These are phyloP conservation scores for Andrena cerasifolii DNA, from an alignment of 1,140 invertebrate species.

Conservation along the genomic window DNA sequence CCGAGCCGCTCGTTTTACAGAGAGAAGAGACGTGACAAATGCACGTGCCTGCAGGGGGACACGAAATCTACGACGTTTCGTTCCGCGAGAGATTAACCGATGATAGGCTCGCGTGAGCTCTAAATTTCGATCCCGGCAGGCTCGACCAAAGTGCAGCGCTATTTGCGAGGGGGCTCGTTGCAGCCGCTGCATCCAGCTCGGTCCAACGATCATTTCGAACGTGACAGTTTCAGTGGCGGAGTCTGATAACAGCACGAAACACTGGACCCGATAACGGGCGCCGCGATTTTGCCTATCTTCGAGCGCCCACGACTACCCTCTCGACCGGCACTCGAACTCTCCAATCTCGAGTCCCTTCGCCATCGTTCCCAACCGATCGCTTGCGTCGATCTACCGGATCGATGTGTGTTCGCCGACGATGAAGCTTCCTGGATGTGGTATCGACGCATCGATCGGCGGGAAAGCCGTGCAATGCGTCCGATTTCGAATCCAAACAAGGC, in stretches of 20 bases:
- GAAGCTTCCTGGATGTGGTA: conserved; percentile 14
- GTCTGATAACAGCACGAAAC: conserved; percentile 55
- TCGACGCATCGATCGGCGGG: conserved; percentile 41
- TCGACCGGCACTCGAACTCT: conserved; percentile 36
- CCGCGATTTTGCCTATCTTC: conserved; percentile 63
- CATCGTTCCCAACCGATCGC: conserved; percentile 54
- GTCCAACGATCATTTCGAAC: conserved; percentile 22
- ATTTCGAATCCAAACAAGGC: conserved; percentile 10
- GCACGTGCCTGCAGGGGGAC: no score
- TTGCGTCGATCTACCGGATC: background rate
- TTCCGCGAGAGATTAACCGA: no score
- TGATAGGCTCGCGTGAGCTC: background rate
- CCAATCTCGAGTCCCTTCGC: conserved; percentile 65
- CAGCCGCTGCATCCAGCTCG: background rate
- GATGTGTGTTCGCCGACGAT: conserved; percentile 31
- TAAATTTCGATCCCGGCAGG: background rate
- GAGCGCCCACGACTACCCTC: conserved; percentile 3
- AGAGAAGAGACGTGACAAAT: no score
- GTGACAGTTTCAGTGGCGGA: conserved; percentile 47
- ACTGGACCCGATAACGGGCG: conserved; percentile 32
- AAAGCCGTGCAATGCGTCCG: background rate
- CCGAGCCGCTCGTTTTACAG: no score
- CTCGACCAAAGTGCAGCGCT: no score
- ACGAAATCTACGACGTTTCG: no score
- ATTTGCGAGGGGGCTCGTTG: background rate